These are phyloP conservation scores for Oenanthe melanoleuca DNA, from an alignment of 2,113 vertebrate genomes.

Conservation along the genomic window DNA sequence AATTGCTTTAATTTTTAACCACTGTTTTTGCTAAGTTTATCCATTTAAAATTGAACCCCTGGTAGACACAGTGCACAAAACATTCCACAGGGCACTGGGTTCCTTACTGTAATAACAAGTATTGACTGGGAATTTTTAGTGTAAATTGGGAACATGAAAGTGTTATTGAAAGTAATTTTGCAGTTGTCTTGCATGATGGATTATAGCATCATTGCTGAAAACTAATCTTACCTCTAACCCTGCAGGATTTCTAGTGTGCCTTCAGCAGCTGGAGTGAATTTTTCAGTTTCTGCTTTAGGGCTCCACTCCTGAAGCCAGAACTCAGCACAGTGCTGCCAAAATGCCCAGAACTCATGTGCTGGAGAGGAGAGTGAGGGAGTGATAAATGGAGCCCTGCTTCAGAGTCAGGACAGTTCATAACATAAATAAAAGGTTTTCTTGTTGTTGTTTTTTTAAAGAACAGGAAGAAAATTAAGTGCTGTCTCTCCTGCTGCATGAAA, in stretches of 20 bases:
- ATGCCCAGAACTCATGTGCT: neutral
- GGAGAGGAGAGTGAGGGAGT: neutral
- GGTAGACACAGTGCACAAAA: neutral
- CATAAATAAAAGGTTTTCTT: neutral
- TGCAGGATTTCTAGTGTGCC: neutral
- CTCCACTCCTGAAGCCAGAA: neutral
- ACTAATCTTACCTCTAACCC: constrained; percentile 36
- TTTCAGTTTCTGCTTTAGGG: neutral
- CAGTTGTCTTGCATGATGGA: constrained; percentile 59
- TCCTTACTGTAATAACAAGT: constrained; percentile 41
- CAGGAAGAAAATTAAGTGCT: neutral
- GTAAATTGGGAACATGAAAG: constrained; percentile 30
- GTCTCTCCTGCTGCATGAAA: neutral
- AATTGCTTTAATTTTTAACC: neutral
- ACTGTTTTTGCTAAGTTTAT: neutral
- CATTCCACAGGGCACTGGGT: neutral
- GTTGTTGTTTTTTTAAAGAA: neutral
- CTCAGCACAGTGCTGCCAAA: neutral
- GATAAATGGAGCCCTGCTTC: neutral
- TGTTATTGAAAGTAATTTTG: constrained; percentile 65
- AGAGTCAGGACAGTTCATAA: neutral
- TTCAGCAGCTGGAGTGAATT: neutral
- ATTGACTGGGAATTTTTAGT: constrained; percentile 33
- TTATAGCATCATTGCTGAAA: constrained; percentile 55
- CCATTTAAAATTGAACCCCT: neutral